These are phyloP conservation scores for Phataginus tricuspis DNA, from an alignment of 2,797 vertebrate genomes.

Conservation along the genomic window DNA sequence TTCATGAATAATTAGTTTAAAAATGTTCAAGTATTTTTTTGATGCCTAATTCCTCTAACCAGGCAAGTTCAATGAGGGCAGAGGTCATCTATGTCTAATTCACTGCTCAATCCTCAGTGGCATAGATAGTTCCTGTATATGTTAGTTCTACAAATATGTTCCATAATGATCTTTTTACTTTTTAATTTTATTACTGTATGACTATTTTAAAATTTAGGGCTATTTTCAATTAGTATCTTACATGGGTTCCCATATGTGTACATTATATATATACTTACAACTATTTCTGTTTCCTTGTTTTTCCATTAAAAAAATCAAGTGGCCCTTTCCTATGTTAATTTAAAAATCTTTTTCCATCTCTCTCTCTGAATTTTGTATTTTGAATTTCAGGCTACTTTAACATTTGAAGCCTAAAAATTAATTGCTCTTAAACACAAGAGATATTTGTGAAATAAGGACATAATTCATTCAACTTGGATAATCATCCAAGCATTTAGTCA, in stretches of 20 bases:
- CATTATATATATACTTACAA: neutral
- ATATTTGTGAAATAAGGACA: neutral
- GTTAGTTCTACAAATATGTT: neutral
- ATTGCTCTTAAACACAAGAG: neutral
- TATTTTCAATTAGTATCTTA: neutral
- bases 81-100: neutral
- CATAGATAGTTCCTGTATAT: neutral
- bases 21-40: neutral
- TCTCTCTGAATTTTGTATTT: neutral
- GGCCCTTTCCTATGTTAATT: neutral
- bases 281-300: neutral
- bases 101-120: neutral
- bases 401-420: conserved; percentile 9
- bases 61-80: neutral
- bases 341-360: neutral
- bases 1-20: neutral
- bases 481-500: neutral
- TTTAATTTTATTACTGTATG: neutral
- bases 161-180: neutral
- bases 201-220: neutral
- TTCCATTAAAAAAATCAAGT: neutral
- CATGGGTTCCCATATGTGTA: neutral
- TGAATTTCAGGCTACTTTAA: neutral
- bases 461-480: neutral
- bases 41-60: neutral